Base-by-base conservation (phyloP, 2,888 invertebrate genomes). In the Pycnomerus fuliginosus region DNA sequence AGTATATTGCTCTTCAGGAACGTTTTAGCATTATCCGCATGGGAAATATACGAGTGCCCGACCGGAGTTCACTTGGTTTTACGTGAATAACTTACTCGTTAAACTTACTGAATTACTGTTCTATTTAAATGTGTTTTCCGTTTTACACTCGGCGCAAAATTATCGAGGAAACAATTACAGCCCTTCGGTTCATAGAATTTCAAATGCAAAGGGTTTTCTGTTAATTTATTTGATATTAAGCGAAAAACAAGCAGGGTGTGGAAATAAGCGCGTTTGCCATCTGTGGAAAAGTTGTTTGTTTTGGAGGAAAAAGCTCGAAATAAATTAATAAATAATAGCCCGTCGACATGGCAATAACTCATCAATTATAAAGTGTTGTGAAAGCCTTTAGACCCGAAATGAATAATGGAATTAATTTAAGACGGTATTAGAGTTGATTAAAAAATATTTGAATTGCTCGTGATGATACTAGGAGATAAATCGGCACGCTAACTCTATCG, bases 11-110 rank as follows among this genome's bases (percentile, higher is more conserved):
- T n/a, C n/a, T 41, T 28, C 34, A 20, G 37, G 39, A 31, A 42
- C 38, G 45, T 40, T 50, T 47, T 47, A 47, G 37, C 37, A 48
- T 39, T 35, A 50, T 39, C 44, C 50, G 35, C 50, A 40, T 40
- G 50, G 50, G 50, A 50, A 50, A 50, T 50, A 45, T 42, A 35
- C 37, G 36, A 33, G 34, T 20, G 13, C 7, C 16, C 16, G 28
- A 33, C 27, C 23, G 34, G 15, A 22, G 34, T 34, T 14, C 27
- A 11, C 34, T 32, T 32, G 10, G 13, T 39, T 25, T 20, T 23
- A 5, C 16, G n/a, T 23, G 41, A 34, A 41, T 41, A 41, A 41
- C 17, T 41, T 34, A 15, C 34, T 29, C 41, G 41, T 28, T 41
- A 41, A 38, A 14, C 27, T 40, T 25, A 37, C 40, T 27, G 27